A percentile compares a stretch with the other conserved stretches of the same genome.
phyloP scores from a whole-genome alignment of 2,113 vertebrate species.

The Colistium nudipinnis region DNA sequence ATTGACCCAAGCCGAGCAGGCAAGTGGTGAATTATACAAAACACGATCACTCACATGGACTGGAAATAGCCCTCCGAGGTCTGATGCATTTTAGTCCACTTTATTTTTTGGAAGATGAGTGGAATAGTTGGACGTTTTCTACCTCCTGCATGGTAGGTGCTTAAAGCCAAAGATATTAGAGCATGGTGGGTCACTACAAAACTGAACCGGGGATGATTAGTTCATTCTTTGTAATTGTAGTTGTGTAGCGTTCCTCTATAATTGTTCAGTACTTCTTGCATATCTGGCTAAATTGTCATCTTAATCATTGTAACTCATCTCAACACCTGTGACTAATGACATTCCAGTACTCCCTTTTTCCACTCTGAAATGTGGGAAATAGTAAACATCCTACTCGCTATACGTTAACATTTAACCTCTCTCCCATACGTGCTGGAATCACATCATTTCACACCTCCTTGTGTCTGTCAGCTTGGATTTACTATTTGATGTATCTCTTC shows the following conservation, averaged over 20 bases:
- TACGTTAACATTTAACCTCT: neutral
- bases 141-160: too few species aligned
- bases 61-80: neutral
- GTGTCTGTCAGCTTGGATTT: slow-evolving; percentile 31
- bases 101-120: neutral
- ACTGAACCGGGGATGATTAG: too few species aligned
- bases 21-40: neutral
- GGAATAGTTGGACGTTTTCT: neutral
- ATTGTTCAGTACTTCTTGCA: too few species aligned
- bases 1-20: neutral
- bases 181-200: too few species aligned
- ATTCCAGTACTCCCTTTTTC: neutral
- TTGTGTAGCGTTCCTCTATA: too few species aligned
- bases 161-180: too few species aligned
- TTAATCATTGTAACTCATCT: too few species aligned
- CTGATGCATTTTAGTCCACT: neutral
- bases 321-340: neutral
- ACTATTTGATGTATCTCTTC: slow-evolving; percentile 22
- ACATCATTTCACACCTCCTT: slow-evolving; percentile 7
- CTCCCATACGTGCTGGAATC: neutral
- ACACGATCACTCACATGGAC: neutral
- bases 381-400: neutral
- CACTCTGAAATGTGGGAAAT: neutral
- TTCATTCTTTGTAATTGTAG: too few species aligned
- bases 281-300: too few species aligned